A percentile compares a stretch with the other conserved stretches of the same genome.
phyloP scores from a whole-genome alignment of 1,140 invertebrate genomes.

The Heliconius nattereri region DNA sequence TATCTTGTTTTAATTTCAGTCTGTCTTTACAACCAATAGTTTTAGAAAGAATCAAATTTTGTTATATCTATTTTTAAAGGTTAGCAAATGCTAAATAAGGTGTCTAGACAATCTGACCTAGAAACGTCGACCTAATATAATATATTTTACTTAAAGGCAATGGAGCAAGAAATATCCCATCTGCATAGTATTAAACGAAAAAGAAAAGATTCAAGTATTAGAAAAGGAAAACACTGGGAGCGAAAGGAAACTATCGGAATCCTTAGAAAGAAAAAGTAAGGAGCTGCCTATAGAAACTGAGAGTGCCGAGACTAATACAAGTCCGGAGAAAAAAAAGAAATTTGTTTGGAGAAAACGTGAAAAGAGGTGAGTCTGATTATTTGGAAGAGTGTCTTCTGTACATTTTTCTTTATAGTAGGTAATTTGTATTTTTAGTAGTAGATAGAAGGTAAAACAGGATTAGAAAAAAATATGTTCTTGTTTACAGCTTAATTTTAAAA shows the following conservation, averaged over 20 bases:
- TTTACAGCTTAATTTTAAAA: no score
- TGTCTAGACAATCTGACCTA: slow-evolving; percentile 34
- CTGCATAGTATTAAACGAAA: slow-evolving; percentile 83
- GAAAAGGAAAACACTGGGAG: slow-evolving; percentile 59
- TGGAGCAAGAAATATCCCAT: slow-evolving; percentile 97
- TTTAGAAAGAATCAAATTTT: not conserved
- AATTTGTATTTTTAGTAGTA: not conserved
- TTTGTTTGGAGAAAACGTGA: slow-evolving; percentile 71
- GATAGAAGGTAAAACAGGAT: no score
- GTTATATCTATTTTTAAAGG: not conserved
- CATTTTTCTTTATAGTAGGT: not conserved
- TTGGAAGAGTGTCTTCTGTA: no score
- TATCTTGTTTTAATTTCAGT: no score
- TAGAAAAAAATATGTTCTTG: no score
- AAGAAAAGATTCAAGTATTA: slow-evolving; percentile 74
- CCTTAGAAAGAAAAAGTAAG: slow-evolving; percentile 60
- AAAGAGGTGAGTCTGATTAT: slow-evolving; percentile 53
- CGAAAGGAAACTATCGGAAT: slow-evolving; percentile 54
- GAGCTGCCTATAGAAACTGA: slow-evolving; percentile 58
- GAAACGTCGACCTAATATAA: slow-evolving; percentile 26
- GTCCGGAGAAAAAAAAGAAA: slow-evolving; percentile 73
- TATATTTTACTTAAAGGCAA: slow-evolving; percentile 79
- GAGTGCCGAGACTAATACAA: slow-evolving; percentile 64
- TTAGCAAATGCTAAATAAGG: not conserved
- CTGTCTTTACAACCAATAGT: no score